phyloP scores from a whole-genome alignment of 2,113 vertebrate species.

The Sus scrofa region T2T-Sscrofa CM000820.6:16908501-16909000 shows the following conservation, averaged over 20 bases:
- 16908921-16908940: background rate
- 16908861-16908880: background rate
- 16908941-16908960: background rate
- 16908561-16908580: background rate
- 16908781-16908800: background rate
- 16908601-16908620: background rate
- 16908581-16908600: background rate
- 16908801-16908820: background rate
- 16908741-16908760: background rate
- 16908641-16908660: background rate
- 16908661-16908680: background rate
- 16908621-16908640: background rate
- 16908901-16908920: background rate
- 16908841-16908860: background rate
- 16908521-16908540: background rate
- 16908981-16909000: background rate
- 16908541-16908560: background rate
- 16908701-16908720: background rate
- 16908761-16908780: background rate
- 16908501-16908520: background rate
- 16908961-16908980: background rate
- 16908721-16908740: background rate
- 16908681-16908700: background rate
- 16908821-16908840: background rate
- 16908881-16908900: background rate